Base-by-base conservation (phyloP, 2,113 vertebrate genomes). In the Bostrychus sinensis region DNA sequence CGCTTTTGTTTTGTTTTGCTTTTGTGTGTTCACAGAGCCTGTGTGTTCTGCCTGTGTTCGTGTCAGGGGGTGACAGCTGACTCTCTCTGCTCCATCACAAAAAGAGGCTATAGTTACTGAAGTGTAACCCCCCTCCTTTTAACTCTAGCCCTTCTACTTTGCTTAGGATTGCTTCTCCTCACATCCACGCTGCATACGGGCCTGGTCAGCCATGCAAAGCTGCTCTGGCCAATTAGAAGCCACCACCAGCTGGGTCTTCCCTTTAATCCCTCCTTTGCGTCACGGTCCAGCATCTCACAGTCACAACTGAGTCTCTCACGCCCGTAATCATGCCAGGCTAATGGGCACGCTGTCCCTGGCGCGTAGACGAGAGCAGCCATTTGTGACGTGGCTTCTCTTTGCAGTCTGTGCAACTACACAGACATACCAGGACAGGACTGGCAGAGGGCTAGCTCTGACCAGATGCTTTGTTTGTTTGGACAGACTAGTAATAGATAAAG, bases 141-240 rank as follows among this genome's bases (percentile, higher is more conserved):
- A 63, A 62, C 34, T 39, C 3, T 64, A 66, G 64, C 69, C 60
- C 56, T 36, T 69, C 69, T 75, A 68, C 82, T 80, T 83, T 80
- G 75, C 81, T 78, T 62, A 55, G 48, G 66, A 66, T 69, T 62
- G 54, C 58, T 58, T 75, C 74, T 80, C 66, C 81, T 74, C 75
- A 73, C 78, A 84, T 64, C 72, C 51, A 19, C 51, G 7, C 71
- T 72, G 78, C 91, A 90, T 90, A 90, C 83, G 88, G 87, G 65
- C 72, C 82, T 83, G 87, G 78, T 89, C 88, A 89, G 82, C 88
- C 86, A 78, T 90, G 85, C 85, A 88, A 88, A 84, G 81, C 81
- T 69, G 82, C 86, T 84, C 83, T 69, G 81, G 55, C 86, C 89
- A 92, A 92, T 91, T 92, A 92, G 84, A 84, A 80, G 77, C 77